Conservation (phyloP, 1,140 invertebrate genomes). For the Galendromus occidentalis region DNA sequence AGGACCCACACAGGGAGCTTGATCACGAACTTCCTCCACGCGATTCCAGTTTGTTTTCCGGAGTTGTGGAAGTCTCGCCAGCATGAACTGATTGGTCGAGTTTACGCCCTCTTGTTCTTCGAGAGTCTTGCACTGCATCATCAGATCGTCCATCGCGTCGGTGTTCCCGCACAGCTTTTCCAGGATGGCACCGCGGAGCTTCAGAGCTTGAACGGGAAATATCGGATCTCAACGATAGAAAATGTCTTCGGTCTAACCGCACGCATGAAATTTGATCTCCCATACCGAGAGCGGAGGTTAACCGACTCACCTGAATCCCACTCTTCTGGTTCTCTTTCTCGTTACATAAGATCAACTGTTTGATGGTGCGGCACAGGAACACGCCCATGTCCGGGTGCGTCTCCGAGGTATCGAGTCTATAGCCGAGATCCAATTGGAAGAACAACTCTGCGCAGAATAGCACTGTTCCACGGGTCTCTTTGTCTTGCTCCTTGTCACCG, state of each 20-base stretch:
- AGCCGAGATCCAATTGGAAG: not conserved
- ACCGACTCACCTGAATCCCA: not conserved
- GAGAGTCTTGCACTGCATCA: not conserved
- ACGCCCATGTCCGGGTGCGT: not conserved
- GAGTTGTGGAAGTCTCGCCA: not conserved
- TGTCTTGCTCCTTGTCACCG: slow-evolving; percentile 1
- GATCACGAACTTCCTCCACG: not conserved
- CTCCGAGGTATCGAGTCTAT: not conserved
- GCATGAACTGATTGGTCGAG: not conserved
- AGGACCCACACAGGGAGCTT: not conserved
- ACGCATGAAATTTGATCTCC: not conserved
- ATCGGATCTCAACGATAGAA: too few species aligned
- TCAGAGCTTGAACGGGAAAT: not conserved
- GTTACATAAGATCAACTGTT: not conserved
- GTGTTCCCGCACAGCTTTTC: not conserved
- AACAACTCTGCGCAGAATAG: not conserved
- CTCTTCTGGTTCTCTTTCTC: slow-evolving; percentile 3
- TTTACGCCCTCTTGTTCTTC: not conserved
- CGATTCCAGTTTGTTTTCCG: not conserved
- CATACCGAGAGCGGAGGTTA: too few species aligned
- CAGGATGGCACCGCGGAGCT: not conserved
- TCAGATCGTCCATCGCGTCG: not conserved
- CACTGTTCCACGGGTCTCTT: not conserved
- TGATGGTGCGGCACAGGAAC: not conserved
- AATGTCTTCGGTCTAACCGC: too few species aligned